A percentile compares a stretch with the other conserved stretches of the same genome.
Evolutionary conservation across 2,113 vertebrate genomes (phyloP).

Genomic region (Chloropsis hardwickii): DNA sequence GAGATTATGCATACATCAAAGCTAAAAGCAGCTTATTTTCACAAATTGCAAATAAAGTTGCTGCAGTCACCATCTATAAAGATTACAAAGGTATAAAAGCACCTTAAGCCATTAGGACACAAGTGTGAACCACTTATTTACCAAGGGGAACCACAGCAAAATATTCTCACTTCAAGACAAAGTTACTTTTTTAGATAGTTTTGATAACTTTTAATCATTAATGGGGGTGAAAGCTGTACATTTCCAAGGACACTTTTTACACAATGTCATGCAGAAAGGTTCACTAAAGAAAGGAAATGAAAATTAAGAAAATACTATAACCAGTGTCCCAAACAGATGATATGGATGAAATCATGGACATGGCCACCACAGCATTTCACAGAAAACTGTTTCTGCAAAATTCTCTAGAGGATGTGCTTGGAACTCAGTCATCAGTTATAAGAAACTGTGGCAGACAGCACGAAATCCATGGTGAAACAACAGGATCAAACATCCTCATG

Average conservation of each 20-base stretch:
- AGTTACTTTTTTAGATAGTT: background rate
- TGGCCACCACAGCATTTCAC: background rate
- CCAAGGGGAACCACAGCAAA: background rate
- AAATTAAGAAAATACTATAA: background rate
- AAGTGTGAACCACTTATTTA: background rate
- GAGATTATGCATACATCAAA: background rate
- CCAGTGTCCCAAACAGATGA: background rate
- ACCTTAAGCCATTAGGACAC: background rate
- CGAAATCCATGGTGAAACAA: accelerated
- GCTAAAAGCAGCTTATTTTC: background rate
- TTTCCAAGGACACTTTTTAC: background rate
- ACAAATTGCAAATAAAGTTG: background rate
- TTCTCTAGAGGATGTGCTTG: background rate
- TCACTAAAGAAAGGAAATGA: background rate
- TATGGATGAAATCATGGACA: background rate
- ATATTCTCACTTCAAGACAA: background rate
- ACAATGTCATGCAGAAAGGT: background rate
- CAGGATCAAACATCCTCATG: background rate
- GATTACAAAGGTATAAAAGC: background rate
- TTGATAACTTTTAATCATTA: background rate
- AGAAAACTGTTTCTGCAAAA: background rate
- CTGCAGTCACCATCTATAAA: background rate
- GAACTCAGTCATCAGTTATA: background rate
- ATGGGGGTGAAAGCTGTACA: background rate
- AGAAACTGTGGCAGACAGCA: background rate